Evolutionary conservation across 1,140 invertebrate genomes (phyloP), one percentile per base, ranked within the genome.

Genomic region (Oedothorax gibbosus): DNA sequence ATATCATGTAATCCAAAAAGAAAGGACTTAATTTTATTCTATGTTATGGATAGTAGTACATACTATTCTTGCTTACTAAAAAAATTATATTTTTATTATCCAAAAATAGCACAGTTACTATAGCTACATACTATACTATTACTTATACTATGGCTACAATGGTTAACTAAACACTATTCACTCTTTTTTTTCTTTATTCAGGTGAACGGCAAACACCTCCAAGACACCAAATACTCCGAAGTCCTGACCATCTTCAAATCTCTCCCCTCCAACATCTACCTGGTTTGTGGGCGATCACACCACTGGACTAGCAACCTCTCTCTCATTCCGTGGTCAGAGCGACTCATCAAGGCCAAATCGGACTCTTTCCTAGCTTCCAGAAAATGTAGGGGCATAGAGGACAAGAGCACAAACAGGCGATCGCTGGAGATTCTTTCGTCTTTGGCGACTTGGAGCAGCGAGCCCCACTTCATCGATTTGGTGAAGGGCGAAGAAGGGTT

Each of bases 391-490:
- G 96, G 12, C 21, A 50, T 14, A n/a, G 53, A 60, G 2, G 20
- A 51, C 62, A 66, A 78, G 3, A 78, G 64, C 35, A 53, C 68
- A 20, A 73, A 77, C 51, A 11, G 84, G 18, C 93, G 98, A 85
- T 99, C 97, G 14, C 91, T 99, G 83, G 98, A 99, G 92, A 97
- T 98, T 8, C 91, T 99, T 64, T 98, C 96, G 12, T 97, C 97
- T 20, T 91, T 99, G 86, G 98, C 98, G 10, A 99, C 99, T 95
- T 99, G 98, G 98, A 96, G 96, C 87, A 96, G 95, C 71, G 96
- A 99, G 89, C 96, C 97, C 77, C 96, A 99, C 90, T 94, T 98
- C 86, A 98, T 99, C 90, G 96, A 98, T 91, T 91, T 99, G 87
- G 93, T 95, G 65, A 99, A 99, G 91, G 97, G 97, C 87, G 97